Percentiles rank a stretch among this genome's conserved stretches.
phyloP scores from a whole-genome alignment of 2,888 invertebrate genomes.

The Myopa tessellatipennis region DNA sequence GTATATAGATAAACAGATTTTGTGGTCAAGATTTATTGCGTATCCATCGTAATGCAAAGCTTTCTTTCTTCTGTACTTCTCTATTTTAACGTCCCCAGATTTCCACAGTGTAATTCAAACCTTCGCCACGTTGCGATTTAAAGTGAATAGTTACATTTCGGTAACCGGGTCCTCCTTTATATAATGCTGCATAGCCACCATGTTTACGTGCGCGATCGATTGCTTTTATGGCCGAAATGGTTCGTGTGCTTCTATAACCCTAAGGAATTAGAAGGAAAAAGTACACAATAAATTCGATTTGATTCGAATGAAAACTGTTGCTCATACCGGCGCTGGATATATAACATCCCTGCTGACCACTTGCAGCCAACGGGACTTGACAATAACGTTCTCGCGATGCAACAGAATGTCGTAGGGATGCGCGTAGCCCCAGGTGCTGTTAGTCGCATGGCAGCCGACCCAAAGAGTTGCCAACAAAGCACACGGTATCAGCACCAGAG shows the following conservation, averaged over 20 bases:
- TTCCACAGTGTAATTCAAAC: conserved; percentile 66
- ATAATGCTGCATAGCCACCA: conserved; percentile 65
- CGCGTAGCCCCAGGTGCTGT: conserved; percentile 49
- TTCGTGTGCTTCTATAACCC: conserved; percentile 36
- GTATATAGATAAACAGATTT: too few relatives aligned
- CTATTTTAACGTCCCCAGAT: conserved; percentile 57
- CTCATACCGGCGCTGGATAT: conserved; percentile 51
- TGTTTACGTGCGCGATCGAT: conserved; percentile 50
- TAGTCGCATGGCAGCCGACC: conserved; percentile 44
- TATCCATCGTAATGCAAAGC: too few relatives aligned
- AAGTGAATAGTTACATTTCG: conserved; percentile 67
- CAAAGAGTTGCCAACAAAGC: conserved; percentile 40
- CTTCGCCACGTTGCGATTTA: conserved; percentile 67
- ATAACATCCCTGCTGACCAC: conserved; percentile 42
- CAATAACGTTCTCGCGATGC: conserved; percentile 43
- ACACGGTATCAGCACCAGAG: conserved; percentile 40
- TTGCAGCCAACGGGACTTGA: conserved; percentile 42
- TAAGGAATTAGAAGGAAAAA: conserved; percentile 19
- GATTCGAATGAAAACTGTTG: background rate
- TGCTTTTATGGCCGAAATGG: conserved; percentile 45
- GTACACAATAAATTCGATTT: background rate
- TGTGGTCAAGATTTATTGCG: too few relatives aligned
- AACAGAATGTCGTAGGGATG: conserved; percentile 48
- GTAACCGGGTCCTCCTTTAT: conserved; percentile 68
- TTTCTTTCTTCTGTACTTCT: too few relatives aligned